These are phyloP conservation scores for Alexandromys fortis DNA, from an alignment of 2,113 vertebrate species.

Conservation along the genomic window DNA sequence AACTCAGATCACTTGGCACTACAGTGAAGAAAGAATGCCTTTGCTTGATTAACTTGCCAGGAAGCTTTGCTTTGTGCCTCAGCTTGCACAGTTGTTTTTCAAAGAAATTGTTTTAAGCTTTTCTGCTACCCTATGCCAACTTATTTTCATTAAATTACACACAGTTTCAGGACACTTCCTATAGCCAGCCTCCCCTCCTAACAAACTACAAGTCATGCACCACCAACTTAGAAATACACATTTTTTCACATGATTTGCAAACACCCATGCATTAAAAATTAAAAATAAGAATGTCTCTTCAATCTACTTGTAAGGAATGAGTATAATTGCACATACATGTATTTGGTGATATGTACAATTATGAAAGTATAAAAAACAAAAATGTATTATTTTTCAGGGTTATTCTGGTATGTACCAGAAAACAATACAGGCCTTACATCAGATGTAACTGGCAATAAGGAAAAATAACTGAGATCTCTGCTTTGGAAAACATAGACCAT, in stretches of 20 bases:
- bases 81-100: not conserved
- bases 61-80: not conserved
- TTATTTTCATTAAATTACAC: not conserved
- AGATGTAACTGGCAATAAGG: not conserved
- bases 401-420: not conserved
- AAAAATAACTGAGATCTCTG: conserved; percentile 26
- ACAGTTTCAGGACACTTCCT: not conserved
- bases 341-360: not conserved
- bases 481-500: not conserved
- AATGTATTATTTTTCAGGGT: not conserved
- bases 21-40: not conserved
- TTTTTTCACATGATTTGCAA: not conserved
- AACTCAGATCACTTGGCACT: not conserved
- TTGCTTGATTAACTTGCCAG: not conserved
- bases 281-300: conserved; percentile 44
- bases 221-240: not conserved
- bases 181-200: not conserved
- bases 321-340: not conserved
- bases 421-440: not conserved
- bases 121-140: not conserved
- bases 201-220: not conserved
- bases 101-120: not conserved
- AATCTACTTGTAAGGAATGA: conserved; percentile 6
- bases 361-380: not conserved
- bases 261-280: not conserved